phyloP scores from a whole-genome alignment of 2,888 invertebrate species.

The Idaea biselata region DNA sequence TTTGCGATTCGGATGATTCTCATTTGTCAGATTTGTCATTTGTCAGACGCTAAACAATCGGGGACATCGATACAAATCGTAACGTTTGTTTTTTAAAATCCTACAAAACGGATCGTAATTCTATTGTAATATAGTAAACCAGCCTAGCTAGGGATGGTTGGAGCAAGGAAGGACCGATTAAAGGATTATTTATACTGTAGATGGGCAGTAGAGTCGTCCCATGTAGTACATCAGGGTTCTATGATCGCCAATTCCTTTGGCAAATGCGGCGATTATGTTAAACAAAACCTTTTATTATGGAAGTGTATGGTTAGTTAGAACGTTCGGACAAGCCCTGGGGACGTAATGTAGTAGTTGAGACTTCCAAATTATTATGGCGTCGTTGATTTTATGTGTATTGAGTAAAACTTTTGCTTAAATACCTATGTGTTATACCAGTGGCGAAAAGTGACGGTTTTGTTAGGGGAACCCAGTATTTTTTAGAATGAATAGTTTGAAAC shows the following conservation, averaged over 20 bases:
- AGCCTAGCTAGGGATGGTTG: neutral
- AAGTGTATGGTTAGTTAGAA: neutral
- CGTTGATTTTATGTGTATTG: neutral
- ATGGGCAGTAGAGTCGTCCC: neutral
- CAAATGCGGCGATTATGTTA: neutral
- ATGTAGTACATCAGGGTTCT: neutral
- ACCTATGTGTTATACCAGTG: neutral
- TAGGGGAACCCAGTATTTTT: no score
- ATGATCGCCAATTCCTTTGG: neutral
- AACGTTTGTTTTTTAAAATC: no score
- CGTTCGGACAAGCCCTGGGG: neutral
- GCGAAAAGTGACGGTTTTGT: no score
- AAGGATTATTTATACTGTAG: neutral
- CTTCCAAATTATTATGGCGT: neutral
- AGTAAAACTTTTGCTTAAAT: neutral
- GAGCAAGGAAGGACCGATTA: neutral
- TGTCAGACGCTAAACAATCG: no score
- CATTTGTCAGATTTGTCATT: no score
- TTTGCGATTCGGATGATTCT: no score
- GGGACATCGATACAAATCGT: no score
- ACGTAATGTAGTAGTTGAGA: neutral
- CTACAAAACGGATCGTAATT: no score
- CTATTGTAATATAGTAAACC: no score
- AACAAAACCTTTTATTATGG: neutral
- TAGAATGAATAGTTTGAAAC: no score